A percentile compares a stretch with the other conserved stretches of the same genome.
These are phyloP conservation scores for Paratilapia polleni DNA, from an alignment of 2,113 vertebrate genomes.

Conservation along the genomic window DNA sequence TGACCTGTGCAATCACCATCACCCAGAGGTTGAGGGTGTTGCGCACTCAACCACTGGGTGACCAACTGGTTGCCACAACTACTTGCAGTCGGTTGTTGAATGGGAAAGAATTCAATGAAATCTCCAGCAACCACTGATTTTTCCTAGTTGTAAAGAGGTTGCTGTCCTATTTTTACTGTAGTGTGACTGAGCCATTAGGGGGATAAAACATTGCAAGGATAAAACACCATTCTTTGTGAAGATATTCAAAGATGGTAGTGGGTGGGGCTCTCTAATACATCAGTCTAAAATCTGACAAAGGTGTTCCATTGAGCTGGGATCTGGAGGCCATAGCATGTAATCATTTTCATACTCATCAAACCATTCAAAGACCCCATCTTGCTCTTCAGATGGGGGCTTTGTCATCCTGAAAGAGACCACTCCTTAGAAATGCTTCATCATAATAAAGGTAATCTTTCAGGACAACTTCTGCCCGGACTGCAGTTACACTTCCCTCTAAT, in stretches of 20 bases:
- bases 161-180: background rate
- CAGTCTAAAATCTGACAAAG: background rate
- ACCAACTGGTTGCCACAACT: background rate
- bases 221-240: background rate
- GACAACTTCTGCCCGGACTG: background rate
- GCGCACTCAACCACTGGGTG: background rate
- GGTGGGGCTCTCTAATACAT: background rate
- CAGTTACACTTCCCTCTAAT: background rate
- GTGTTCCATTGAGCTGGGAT: too few relatives aligned
- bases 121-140: background rate
- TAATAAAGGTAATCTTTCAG: background rate
- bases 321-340: background rate
- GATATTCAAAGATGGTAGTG: background rate
- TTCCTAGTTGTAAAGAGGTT: background rate
- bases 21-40: background rate
- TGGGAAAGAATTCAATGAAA: background rate
- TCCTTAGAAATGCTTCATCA: background rate
- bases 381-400: background rate
- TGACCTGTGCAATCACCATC: background rate
- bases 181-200: background rate
- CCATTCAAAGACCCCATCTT: background rate
- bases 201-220: background rate
- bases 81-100: background rate
- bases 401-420: background rate
- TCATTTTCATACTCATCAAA: background rate